Evolutionary conservation across 2,888 invertebrate species (phyloP), one percentile per base, ranked within the genome.

Genomic region (Isotomurus palustris): DNA sequence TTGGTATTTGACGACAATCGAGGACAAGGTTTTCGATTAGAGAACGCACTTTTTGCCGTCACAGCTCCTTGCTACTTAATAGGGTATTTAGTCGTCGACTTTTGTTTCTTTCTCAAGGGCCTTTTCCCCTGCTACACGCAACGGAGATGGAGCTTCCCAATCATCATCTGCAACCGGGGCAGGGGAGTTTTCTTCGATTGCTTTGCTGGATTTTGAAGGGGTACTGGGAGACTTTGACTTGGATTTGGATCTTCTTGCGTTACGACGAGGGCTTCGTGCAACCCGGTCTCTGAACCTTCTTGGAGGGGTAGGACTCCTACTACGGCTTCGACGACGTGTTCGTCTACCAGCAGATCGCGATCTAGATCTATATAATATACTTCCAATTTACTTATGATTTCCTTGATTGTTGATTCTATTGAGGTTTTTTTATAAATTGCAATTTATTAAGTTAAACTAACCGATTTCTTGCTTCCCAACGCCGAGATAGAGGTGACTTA

Each of bases 271-370:
- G 19, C 38, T 38, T 8, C 38, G 8, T 38, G 38, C 14, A n/a
- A 4, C 19, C 5, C 38, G 38, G 19, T 14, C 17, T n/a, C n/a
- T n/a, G n/a, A n/a, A n/a, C n/a, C 38, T 14, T 14, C 38, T 38
- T 38, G 38, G 44, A 19, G 60, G 58, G 38, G 53, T 52, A 24
- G 57, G 55, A 25, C 59, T 55, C 17, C 45, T 5, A 24, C 40
- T 40, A 25, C 48, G 55, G 22, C 52, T 57, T 29, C 60, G 14
- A 6, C 60, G 44, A 14, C 40, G 21, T 3, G 50, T 27, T 44
- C 58, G 25, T 14, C 59, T 35, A 5, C 19, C 41, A 10, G 62
- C 58, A 24, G 64, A 64, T 36, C 59, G 53, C 17, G 64, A 60
- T 27, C 64, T 35, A 12, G 64, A 61, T 24, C 64, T 52, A 4